Conservation (phyloP, 1,140 invertebrate genomes). For the Drosophila melanogaster region Release_6_plus_ISO1_MT NT_033779.5:14312501-14313000, state of each 20-base stretch:
- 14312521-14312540: conserved; percentile 62
- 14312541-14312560: conserved; percentile 77
- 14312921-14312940: no score
- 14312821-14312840: conserved; percentile 53
- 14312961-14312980: conserved; percentile 14
- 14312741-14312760: conserved; percentile 69
- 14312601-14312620: conserved; percentile 50
- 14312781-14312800: conserved; percentile 81
- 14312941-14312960: background rate
- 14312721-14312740: conserved; percentile 35
- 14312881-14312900: background rate
- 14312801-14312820: conserved; percentile 64
- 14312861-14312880: background rate
- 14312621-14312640: conserved; percentile 60
- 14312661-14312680: conserved; percentile 76
- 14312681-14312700: conserved; percentile 10
- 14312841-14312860: background rate
- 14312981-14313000: background rate
- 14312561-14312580: conserved; percentile 3
- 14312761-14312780: conserved; percentile 74
- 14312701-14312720: conserved; percentile 5
- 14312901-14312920: background rate
- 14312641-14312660: conserved; percentile 75
- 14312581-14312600: conserved; percentile 22
- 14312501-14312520: conserved; percentile 58